Evolutionary conservation across 92 coral and sea anemone genomes (phyloP), one percentile per base, ranked within the genome.

Genomic region (Galaxea fascicularis): DNA sequence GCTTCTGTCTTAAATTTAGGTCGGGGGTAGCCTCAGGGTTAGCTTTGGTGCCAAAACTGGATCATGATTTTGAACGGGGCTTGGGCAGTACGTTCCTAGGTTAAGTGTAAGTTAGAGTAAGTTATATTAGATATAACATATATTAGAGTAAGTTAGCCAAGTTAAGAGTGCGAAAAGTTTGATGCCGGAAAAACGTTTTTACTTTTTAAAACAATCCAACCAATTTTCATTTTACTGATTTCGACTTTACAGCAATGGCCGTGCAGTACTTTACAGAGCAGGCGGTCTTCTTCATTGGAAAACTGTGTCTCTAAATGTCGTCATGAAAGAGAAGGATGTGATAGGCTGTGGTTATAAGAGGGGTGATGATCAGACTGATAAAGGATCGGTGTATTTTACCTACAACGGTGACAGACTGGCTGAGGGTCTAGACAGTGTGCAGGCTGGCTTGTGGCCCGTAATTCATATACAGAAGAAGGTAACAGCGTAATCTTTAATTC

Each of bases 401-500:
- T 93, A 87, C 82, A 94, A 96, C 72, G 99, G 99, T 49, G 88
- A 91, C 71, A 89, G 95, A 80, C 59, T 96, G 63, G 83, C 85
- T 9, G 95, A 91, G 57, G 75, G 78, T 41, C 85, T 96, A 57
- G 92, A 92, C 6, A 93, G 94, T 16, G 92, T 96, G 12, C 89
- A 81, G 31, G 85, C 96, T 26, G 98, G 98, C 10, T 87, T 96
- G 80, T 96, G 94, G 92, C 99, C 99, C 14, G 98, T 90, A 18
- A 87, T 94, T 26, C 99, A 94, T 78, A 84, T 96, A 63, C 99
- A 96, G 78, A 95, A 91, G 86, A 96, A 96, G 99, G 99, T 93
- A 35, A 25, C 24, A 29, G 5, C 26, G 28, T 46, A 7, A 3
- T 45, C 3, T 35, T 35, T 35, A 2, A 2, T 35, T 35, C 41